These are phyloP conservation scores for Xyrichtys novacula DNA, from an alignment of 2,797 vertebrate genomes.

Conservation along the genomic window DNA sequence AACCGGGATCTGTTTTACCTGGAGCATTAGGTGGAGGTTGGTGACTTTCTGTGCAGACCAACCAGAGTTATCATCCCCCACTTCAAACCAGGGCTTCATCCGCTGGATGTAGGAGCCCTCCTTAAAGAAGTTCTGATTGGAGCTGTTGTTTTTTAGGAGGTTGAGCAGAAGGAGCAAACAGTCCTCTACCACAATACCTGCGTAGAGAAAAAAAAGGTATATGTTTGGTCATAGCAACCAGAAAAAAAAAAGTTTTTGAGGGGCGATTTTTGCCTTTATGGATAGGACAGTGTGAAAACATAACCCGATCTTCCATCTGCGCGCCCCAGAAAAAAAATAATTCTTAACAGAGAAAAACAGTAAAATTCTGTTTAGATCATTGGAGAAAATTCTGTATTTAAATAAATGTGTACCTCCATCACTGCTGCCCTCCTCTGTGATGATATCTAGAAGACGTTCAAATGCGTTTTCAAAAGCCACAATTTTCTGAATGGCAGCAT, in stretches of 20 bases:
- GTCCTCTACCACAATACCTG: slow-evolving; percentile 98
- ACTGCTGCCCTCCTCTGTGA: slow-evolving; percentile 96
- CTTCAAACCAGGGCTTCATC: slow-evolving; percentile 99
- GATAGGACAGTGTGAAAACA: too few species aligned
- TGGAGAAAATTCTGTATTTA: background rate
- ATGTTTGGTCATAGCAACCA: background rate
- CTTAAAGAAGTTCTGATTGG: slow-evolving; percentile 99
- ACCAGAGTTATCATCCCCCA: slow-evolving; percentile 96
- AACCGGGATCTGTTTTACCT: slow-evolving; percentile 81
- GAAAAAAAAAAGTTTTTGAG: background rate
- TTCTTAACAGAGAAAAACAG: background rate
- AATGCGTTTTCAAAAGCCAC: slow-evolving; percentile 99
- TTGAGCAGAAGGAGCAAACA: slow-evolving; percentile 95
- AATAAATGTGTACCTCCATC: slow-evolving; percentile 90
- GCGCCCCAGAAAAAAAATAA: too few species aligned
- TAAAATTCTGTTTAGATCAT: background rate
- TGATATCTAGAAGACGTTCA: slow-evolving; percentile 96
- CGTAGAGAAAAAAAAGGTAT: background rate
- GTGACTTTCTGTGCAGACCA: slow-evolving; percentile 99
- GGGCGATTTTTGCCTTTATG: too few species aligned
- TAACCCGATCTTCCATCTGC: too few species aligned
- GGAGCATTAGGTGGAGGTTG: slow-evolving; percentile 97
- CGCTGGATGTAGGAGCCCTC: slow-evolving; percentile 98
- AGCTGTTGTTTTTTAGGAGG: slow-evolving; percentile 97
- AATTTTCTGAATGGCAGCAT: slow-evolving; percentile 99